phyloP scores from a whole-genome alignment of 2,888 invertebrate species.

The Allygus modestus region DNA sequence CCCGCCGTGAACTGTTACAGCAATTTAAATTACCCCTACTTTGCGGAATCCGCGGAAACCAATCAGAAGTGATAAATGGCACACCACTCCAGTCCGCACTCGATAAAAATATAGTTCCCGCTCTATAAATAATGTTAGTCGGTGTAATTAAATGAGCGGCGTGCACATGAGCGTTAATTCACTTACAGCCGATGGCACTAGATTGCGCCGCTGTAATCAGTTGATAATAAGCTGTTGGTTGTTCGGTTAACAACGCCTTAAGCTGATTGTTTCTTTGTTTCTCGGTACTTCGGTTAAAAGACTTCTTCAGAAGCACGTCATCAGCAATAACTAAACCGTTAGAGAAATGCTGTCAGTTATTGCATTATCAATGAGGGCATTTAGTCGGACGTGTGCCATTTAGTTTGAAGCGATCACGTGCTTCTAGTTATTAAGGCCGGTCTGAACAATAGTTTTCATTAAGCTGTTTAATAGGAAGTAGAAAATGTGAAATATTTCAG shows the following conservation, averaged over 20 bases:
- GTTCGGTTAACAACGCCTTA: conserved; percentile 1
- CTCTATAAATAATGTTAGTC: conserved; percentile 34
- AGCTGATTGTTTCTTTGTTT: conserved; percentile 42
- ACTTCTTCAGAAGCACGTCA: conserved; percentile 51
- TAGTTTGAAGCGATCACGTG: neutral
- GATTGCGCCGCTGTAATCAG: conserved; percentile 11
- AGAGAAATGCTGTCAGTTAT: conserved; percentile 10
- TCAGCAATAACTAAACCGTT: neutral
- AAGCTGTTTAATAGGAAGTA: neutral
- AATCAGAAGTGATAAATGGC: conserved; percentile 41
- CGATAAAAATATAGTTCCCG: conserved; percentile 46
- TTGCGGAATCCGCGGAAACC: conserved; percentile 39
- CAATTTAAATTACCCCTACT: conserved; percentile 39
- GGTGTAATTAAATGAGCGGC: conserved; percentile 35
- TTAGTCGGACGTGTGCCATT: neutral
- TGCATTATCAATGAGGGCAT: conserved; percentile 3
- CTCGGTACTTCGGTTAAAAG: neutral
- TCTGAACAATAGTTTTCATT: conserved; percentile 2
- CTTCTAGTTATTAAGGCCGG: neutral
- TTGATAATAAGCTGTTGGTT: conserved; percentile 12
- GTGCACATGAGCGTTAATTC: conserved; percentile 31
- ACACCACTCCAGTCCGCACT: neutral
- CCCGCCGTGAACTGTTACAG: conserved; percentile 18
- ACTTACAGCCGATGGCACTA: conserved; percentile 16
- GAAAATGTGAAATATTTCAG: neutral